Evolutionary conservation across 2,888 invertebrate genomes (phyloP).

Genomic region (Pyrocoelia pectoralis): DNA sequence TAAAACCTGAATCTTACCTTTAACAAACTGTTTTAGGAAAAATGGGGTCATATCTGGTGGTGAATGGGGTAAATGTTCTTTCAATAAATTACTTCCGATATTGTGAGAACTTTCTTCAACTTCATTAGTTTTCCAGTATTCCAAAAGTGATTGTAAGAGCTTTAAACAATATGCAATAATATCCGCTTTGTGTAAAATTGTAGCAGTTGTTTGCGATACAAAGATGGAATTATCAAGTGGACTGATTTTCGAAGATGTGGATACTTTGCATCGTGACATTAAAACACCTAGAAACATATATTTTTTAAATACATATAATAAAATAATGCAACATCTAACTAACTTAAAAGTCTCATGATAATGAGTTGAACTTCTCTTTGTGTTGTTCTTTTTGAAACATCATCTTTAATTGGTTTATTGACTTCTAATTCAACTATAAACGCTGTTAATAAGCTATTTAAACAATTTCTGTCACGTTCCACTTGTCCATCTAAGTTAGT

Average conservation of each 20-base stretch:
- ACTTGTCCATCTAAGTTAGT: constrained; percentile 88
- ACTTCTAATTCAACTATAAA: constrained; percentile 78
- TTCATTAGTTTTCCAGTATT: constrained; percentile 75
- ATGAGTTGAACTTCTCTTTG: constrained; percentile 87
- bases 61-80: constrained; percentile 81
- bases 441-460: constrained; percentile 78
- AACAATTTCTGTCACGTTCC: constrained; percentile 78
- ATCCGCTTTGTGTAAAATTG: constrained; percentile 72
- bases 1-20: constrained; percentile 59
- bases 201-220: constrained; percentile 76
- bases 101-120: constrained; percentile 58
- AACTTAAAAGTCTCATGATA: constrained; percentile 85
- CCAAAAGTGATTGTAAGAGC: constrained; percentile 73
- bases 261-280: constrained; percentile 77
- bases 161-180: constrained; percentile 78
- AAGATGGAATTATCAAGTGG: constrained; percentile 64
- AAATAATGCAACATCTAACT: no score
- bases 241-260: constrained; percentile 50
- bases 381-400: constrained; percentile 71
- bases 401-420: constrained; percentile 64
- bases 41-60: constrained; percentile 96
- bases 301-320: no score
- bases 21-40: constrained; percentile 91
- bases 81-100: constrained; percentile 75
- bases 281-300: constrained; percentile 68